Percentiles rank a stretch among this genome's conserved stretches.
phyloP scores from a whole-genome alignment of 2,888 invertebrate genomes.

The Microplitis deprimator region DNA sequence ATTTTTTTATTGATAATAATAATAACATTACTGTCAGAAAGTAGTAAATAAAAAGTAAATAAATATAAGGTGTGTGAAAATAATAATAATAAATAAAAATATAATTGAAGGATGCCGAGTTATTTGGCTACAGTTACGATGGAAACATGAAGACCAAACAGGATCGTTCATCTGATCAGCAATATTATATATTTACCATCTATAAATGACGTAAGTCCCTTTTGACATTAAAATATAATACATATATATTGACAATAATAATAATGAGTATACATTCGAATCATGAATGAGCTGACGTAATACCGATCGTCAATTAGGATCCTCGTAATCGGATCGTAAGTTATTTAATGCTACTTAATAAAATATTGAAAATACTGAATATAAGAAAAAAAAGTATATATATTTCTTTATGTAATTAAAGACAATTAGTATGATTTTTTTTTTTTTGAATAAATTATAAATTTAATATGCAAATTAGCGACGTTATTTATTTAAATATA shows the following conservation, averaged over 20 bases:
- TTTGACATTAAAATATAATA: constrained; percentile 36
- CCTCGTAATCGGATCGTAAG: constrained; percentile 1
- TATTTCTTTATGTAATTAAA: neutral
- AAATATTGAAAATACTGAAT: neutral
- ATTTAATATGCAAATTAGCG: neutral
- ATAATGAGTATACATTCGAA: neutral
- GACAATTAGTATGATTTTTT: neutral
- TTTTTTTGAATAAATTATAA: neutral
- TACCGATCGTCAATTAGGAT: constrained; percentile 30
- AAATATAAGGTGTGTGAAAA: constrained; percentile 30
- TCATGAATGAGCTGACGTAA: constrained; percentile 35
- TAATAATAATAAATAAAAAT: constrained; percentile 16
- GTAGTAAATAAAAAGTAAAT: neutral
- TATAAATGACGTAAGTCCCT: constrained; percentile 70
- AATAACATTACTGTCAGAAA: neutral
- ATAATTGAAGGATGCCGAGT: constrained; percentile 55
- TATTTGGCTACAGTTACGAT: constrained; percentile 60
- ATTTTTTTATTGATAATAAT: neutral
- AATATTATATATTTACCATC: constrained; percentile 61
- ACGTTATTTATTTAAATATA: neutral
- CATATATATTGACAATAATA: neutral
- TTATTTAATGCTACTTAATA: neutral
- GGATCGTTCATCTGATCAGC: constrained; percentile 62
- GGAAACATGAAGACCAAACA: constrained; percentile 68
- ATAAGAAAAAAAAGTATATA: neutral